Conservation (phyloP, 2,113 vertebrate species). For the Psittacara wagleri region DNA sequence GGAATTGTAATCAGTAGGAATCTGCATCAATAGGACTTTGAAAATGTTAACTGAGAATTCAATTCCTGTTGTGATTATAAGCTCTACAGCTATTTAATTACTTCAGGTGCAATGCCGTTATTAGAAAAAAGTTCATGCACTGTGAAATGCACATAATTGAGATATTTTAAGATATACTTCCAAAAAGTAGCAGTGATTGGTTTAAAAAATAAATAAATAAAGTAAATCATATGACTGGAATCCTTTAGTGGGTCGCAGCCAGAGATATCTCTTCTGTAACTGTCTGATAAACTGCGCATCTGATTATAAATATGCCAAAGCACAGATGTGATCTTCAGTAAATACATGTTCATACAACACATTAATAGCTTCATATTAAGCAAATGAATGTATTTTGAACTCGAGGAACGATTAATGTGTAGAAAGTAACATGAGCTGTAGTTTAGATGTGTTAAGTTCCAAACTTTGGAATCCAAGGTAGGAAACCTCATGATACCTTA, state of each 20-base stretch:
- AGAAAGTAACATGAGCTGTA: background rate
- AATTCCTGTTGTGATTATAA: slow-evolving; percentile 26
- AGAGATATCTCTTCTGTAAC: background rate
- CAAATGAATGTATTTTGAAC: slow-evolving; percentile 17
- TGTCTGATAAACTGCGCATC: background rate
- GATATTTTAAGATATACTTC: background rate
- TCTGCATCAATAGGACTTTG: slow-evolving; percentile 18
- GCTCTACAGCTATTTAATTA: slow-evolving; percentile 20
- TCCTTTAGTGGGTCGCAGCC: background rate
- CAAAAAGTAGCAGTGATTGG: background rate
- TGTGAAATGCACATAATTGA: background rate
- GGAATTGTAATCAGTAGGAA: background rate
- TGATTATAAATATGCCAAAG: slow-evolving; percentile 12
- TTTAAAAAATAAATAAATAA: background rate
- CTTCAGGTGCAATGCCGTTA: background rate
- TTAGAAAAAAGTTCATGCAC: background rate
- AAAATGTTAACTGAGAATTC: slow-evolving; percentile 31
- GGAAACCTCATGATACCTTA: background rate
- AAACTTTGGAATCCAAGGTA: background rate
- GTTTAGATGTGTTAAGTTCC: background rate
- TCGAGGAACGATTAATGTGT: background rate
- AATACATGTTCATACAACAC: background rate
- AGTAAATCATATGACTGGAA: background rate
- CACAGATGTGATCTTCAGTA: slow-evolving; percentile 15
- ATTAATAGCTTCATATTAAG: background rate